Evolutionary conservation across 2,113 vertebrate species (phyloP), one percentile per base, ranked within the genome.

Genomic region (Calidris pugnax): DNA sequence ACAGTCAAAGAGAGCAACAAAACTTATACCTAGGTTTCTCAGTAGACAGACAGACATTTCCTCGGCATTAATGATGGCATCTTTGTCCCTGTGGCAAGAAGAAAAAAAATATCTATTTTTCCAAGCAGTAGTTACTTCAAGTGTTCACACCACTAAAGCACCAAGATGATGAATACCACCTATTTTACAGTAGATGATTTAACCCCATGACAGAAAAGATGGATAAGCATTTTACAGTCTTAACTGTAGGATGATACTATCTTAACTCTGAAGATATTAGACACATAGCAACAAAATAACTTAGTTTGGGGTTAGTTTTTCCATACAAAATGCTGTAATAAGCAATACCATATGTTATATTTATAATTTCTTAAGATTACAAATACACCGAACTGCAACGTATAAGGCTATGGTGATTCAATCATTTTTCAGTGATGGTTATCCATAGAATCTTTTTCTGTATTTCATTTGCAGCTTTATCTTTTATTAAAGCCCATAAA

Each of bases 41-140:
- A 99, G 95, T 9, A 99, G 97, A 97, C 98, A 99, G 80, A 87
- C 97, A 86, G 97, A 98, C 96, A 99, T 98, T 33, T 99, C 99
- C 33, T 99, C 98, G 2, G 98, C 97, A 78, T 98, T 98, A 43
- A 99, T 19, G 8, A 83, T 94, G 33, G 97, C 97, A 92, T 99
- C 99, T 95, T 98, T 98, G 55, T 98, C 98, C 95, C 99, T 99
- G 93, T 21, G 91, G 94, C 16, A 85, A 30, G 10, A 80, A 71
- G 6, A 83, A 51, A 8, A 50, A 33, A 20, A 24, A 43, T 23
- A 4, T 22, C 4, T 7, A 10, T 7, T 48, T 90, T 92, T 73
- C 35, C 41, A 88, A 76, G 56, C 13, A 55, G 14, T 75, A 66
- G 43, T 21, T 75, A 59, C 15, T 90, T 60, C 56, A 78, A 60